These are phyloP conservation scores for Zaprionus vittiger DNA, from an alignment of 1,140 invertebrate species.

Conservation along the genomic window DNA sequence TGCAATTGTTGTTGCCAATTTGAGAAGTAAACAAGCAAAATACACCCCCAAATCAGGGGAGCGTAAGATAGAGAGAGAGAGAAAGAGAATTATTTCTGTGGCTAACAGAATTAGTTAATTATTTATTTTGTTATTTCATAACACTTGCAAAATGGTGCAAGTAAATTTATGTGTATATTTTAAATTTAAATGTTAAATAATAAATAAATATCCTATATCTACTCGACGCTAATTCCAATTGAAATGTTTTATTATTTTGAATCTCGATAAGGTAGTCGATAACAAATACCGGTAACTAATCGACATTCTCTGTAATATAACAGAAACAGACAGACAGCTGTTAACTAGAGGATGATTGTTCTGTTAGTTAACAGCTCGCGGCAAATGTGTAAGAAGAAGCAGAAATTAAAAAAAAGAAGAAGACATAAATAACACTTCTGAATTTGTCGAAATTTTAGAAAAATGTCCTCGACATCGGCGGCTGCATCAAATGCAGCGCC, in stretches of 20 bases:
- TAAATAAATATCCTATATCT: background rate
- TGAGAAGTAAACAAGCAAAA: slow-evolving; percentile 38
- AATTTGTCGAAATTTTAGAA: slow-evolving; percentile 7
- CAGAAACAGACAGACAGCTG: background rate
- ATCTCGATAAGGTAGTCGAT: background rate
- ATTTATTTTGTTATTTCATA: background rate
- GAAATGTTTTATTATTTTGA: background rate
- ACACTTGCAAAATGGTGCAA: background rate
- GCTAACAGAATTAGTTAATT: slow-evolving; percentile 11
- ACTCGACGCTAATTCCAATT: background rate
- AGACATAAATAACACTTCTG: slow-evolving; percentile 16
- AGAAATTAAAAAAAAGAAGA: slow-evolving; percentile 2
- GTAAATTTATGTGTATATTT: background rate
- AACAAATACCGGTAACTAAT: background rate
- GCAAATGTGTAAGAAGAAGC: slow-evolving; percentile 13
- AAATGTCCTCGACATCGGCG: slow-evolving; percentile 72
- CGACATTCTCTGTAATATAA: slow-evolving; percentile 5
- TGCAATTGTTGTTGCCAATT: slow-evolving; percentile 32
- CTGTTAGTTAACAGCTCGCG: background rate
- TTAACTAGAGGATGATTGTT: background rate
- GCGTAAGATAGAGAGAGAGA: background rate
- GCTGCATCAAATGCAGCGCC: slow-evolving; percentile 56
- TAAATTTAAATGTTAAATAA: background rate
- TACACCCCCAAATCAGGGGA: slow-evolving; percentile 27
- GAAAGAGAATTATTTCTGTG: background rate